Evolutionary conservation across 2,888 invertebrate genomes (phyloP).

Genomic region (Dolomedes plantarius): DNA sequence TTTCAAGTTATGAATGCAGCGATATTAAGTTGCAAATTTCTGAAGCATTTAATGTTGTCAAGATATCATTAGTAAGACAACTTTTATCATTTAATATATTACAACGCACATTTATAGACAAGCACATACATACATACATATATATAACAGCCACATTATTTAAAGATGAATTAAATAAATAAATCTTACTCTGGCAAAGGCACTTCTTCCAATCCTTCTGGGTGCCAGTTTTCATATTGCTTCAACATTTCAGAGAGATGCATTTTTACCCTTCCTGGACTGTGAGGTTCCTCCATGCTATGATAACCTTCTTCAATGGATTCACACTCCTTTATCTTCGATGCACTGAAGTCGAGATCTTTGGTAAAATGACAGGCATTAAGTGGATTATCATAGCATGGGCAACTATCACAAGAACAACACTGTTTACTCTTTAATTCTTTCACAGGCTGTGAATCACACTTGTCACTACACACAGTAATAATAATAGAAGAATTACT

Average conservation of each 20-base stretch:
- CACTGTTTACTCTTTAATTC: not conserved
- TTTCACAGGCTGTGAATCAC: not conserved
- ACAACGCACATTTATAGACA: too few species aligned
- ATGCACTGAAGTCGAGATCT: constrained; percentile 2
- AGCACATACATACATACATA: too few species aligned
- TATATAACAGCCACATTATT: too few species aligned
- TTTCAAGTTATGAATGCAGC: too few species aligned
- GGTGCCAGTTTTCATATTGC: constrained; percentile 48
- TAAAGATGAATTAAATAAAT: too few species aligned
- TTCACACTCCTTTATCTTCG: constrained; percentile 71
- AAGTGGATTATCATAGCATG: constrained; percentile 25
- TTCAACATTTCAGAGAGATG: constrained; percentile 60
- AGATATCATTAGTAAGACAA: too few species aligned
- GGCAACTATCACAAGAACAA: constrained; percentile 11
- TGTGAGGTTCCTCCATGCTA: constrained; percentile 70
- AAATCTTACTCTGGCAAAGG: constrained; percentile 76
- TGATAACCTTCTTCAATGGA: constrained; percentile 71
- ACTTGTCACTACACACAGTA: not conserved
- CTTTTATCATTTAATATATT: too few species aligned
- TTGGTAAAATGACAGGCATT: constrained; percentile 5
- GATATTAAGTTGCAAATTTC: too few species aligned
- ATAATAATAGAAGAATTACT: constrained; percentile 25
- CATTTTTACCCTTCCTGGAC: constrained; percentile 24
- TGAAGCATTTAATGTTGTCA: too few species aligned
- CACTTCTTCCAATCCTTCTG: constrained; percentile 73